These are phyloP conservation scores for Apoda limacodes DNA, from an alignment of 2,888 invertebrate species.

Conservation along the genomic window DNA sequence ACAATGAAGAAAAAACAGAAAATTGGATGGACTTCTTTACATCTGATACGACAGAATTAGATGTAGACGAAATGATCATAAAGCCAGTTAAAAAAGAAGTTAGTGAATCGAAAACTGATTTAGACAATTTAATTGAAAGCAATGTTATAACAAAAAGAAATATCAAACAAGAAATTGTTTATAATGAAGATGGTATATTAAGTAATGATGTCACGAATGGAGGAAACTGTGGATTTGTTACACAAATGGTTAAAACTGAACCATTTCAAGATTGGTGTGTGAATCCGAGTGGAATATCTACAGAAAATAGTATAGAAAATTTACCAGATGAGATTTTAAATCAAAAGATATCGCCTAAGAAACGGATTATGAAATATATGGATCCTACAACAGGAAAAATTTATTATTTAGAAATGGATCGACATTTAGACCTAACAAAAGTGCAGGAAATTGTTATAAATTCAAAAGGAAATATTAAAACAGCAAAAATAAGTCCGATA, in stretches of 20 bases:
- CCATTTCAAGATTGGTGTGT: slow-evolving; percentile 8
- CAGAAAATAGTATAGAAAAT: slow-evolving; percentile 1
- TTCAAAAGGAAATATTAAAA: slow-evolving; percentile 30
- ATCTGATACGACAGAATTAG: slow-evolving; percentile 40
- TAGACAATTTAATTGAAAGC: slow-evolving; percentile 12
- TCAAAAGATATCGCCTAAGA: slow-evolving; percentile 32
- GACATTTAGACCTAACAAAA: slow-evolving; percentile 43
- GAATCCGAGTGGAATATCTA: slow-evolving; percentile 7
- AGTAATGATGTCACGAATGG: neutral
- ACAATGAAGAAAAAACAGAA: slow-evolving; percentile 26
- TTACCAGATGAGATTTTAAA: slow-evolving; percentile 28
- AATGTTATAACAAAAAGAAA: slow-evolving; percentile 15
- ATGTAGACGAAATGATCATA: slow-evolving; percentile 57
- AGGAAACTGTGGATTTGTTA: neutral
- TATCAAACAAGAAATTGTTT: slow-evolving; percentile 11
- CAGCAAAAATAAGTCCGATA: slow-evolving; percentile 45
- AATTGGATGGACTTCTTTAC: slow-evolving; percentile 57
- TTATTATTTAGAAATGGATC: slow-evolving; percentile 56
- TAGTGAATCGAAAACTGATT: slow-evolving; percentile 16
- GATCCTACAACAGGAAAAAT: slow-evolving; percentile 54
- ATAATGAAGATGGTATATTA: slow-evolving; percentile 1
- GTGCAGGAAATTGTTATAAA: slow-evolving; percentile 58
- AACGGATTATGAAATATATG: slow-evolving; percentile 55
- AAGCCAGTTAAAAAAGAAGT: slow-evolving; percentile 37
- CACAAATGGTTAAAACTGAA: slow-evolving; percentile 2